These are phyloP conservation scores for Puffinus mauretanicus DNA, from an alignment of 2,113 vertebrate genomes.

Conservation along the genomic window DNA sequence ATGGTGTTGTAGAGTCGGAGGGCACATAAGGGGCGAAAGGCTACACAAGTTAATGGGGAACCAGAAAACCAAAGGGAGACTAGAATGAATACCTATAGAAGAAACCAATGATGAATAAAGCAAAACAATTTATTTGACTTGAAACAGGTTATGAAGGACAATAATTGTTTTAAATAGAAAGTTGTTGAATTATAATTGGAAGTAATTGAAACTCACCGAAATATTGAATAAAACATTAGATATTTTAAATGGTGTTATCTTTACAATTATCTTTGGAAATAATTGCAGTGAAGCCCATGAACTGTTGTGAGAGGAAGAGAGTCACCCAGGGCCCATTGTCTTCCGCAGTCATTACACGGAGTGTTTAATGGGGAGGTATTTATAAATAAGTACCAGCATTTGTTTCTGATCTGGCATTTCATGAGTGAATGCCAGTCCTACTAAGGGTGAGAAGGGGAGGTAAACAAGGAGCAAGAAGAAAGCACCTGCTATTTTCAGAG, in stretches of 20 bases:
- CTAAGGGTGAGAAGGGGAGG: not conserved
- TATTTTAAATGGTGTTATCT: constrained; percentile 72
- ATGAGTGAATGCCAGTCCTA: not conserved
- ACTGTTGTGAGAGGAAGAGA: not conserved
- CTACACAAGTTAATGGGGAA: not conserved
- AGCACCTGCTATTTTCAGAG: constrained; percentile 8
- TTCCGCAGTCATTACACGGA: not conserved
- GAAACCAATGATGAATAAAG: constrained; percentile 34
- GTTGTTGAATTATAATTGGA: constrained; percentile 75
- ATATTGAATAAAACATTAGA: constrained; percentile 82
- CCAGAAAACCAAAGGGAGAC: not conserved
- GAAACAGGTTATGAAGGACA: constrained; percentile 65
- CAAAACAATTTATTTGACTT: constrained; percentile 69
- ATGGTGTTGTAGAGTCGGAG: not conserved
- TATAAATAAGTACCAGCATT: not conserved
- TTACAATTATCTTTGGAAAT: constrained; percentile 68
- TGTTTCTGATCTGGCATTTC: not conserved
- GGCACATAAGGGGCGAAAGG: not conserved
- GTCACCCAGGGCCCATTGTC: constrained; percentile 18
- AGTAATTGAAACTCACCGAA: constrained; percentile 73
- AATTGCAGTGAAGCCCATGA: constrained; percentile 26
- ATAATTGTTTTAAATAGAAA: constrained; percentile 76
- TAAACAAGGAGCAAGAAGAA: not conserved
- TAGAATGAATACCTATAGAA: not conserved
- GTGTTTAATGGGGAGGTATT: not conserved